phyloP scores from a whole-genome alignment of 2,113 vertebrate genomes.

The Psittacus erithacus region DNA sequence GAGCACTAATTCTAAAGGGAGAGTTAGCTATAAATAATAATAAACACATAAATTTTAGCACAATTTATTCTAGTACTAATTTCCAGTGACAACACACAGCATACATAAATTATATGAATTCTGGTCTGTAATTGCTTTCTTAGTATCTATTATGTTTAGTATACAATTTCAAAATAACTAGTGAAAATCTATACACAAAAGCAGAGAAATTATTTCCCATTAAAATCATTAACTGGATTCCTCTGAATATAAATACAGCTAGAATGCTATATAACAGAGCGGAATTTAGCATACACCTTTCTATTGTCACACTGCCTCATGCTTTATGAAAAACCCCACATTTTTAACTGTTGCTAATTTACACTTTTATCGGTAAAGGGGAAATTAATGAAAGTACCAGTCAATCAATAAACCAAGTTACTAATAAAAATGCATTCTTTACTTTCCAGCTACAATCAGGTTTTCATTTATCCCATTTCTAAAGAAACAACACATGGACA shows the following conservation, averaged over 20 bases:
- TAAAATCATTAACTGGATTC: constrained; percentile 26
- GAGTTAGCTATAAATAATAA: not conserved
- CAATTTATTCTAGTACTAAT: not conserved
- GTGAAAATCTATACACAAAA: not conserved
- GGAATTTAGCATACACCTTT: constrained; percentile 34
- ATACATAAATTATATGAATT: not conserved
- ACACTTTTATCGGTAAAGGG: not conserved
- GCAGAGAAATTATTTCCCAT: constrained; percentile 5
- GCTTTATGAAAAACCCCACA: not conserved
- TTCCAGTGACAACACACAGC: not conserved
- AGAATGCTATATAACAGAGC: constrained; percentile 1
- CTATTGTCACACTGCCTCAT: not conserved
- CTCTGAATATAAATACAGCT: not conserved
- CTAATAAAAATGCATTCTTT: constrained; percentile 51
- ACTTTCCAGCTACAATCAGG: not conserved
- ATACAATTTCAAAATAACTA: not conserved
- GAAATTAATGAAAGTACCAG: constrained; percentile 37
- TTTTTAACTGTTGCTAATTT: constrained; percentile 33
- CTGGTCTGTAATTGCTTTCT: not conserved
- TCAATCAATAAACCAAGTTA: constrained; percentile 25
- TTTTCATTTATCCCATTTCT: constrained; percentile 63
- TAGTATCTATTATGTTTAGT: not conserved
- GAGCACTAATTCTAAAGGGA: not conserved
- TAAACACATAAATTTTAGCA: not conserved
- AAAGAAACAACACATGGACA: constrained; percentile 55